Evolutionary conservation across 2,888 invertebrate genomes (phyloP).

Genomic region (Argyra leucocephala): DNA sequence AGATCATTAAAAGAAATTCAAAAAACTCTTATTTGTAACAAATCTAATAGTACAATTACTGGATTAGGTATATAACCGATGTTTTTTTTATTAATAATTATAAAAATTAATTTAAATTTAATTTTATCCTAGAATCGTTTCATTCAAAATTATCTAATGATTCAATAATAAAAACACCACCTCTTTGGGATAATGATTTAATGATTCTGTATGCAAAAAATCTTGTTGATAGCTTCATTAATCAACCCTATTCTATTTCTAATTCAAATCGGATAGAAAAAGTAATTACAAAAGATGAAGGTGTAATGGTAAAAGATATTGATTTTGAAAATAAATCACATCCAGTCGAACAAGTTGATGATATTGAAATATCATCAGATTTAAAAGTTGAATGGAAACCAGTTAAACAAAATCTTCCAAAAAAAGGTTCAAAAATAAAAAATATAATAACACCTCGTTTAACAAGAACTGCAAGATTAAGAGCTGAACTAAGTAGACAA

Average conservation of each 20-base stretch:
- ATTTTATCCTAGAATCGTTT: not conserved
- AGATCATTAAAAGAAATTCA: not conserved
- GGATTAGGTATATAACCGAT: too few species aligned
- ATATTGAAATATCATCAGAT: too few species aligned
- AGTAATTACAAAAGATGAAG: not conserved
- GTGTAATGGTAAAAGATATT: not conserved
- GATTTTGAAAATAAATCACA: not conserved
- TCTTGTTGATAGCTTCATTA: conserved; percentile 1
- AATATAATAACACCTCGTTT: not conserved
- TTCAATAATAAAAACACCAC: not conserved
- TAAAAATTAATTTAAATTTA: not conserved
- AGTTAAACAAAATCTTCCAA: not conserved
- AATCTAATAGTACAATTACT: too few species aligned
- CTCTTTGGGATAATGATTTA: conserved; percentile 8
- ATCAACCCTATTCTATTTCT: not conserved
- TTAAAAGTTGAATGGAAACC: not conserved
- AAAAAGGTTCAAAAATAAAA: not conserved
- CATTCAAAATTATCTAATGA: not conserved
- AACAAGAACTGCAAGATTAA: conserved; percentile 9
- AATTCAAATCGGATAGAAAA: not conserved
- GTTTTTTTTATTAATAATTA: not conserved
- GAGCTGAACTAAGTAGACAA: not conserved
- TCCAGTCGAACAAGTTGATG: not conserved
- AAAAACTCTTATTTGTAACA: not conserved
- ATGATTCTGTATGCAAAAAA: not conserved